Percentiles rank a stretch among this genome's conserved stretches.
phyloP scores from a whole-genome alignment of 2,888 invertebrate species.

The Abscondita cerata region DNA sequence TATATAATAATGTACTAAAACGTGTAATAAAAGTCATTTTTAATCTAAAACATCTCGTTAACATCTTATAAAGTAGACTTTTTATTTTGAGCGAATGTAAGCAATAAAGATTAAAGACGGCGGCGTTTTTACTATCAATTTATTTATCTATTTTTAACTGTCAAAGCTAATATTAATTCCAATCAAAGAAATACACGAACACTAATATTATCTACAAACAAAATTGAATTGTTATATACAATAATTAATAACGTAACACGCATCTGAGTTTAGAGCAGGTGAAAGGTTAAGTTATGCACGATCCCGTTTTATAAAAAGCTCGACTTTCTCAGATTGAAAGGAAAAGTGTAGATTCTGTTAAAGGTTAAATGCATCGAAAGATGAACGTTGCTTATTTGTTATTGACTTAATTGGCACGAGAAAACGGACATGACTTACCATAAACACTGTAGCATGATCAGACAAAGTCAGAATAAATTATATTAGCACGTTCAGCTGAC shows the following conservation, averaged over 20 bases:
- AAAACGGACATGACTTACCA: conserved; percentile 45
- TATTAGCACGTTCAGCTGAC: conserved; percentile 43
- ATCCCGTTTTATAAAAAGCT: not conserved
- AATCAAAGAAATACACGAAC: no score
- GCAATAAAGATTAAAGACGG: no score
- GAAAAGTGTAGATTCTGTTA: conserved; percentile 18
- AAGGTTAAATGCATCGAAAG: conserved; percentile 12
- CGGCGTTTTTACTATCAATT: no score
- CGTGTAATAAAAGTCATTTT: no score
- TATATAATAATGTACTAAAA: not conserved
- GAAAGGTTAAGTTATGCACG: conserved; percentile 18
- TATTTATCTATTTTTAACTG: no score
- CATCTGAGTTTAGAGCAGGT: not conserved
- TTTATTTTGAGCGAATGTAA: no score
- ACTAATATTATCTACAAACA: no score
- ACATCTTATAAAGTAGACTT: no score
- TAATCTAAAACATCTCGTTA: no score
- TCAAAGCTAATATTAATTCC: no score
- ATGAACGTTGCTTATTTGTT: conserved; percentile 42
- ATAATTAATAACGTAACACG: no score
- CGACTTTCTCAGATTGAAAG: conserved; percentile 18
- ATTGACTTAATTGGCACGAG: conserved; percentile 48
- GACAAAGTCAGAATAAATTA: conserved; percentile 45
- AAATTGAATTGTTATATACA: no score
- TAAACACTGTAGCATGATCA: conserved; percentile 44